Evolutionary conservation across 2,797 vertebrate genomes (phyloP), one percentile per base, ranked within the genome.

Genomic region (Arnoldichthys spilopterus): DNA sequence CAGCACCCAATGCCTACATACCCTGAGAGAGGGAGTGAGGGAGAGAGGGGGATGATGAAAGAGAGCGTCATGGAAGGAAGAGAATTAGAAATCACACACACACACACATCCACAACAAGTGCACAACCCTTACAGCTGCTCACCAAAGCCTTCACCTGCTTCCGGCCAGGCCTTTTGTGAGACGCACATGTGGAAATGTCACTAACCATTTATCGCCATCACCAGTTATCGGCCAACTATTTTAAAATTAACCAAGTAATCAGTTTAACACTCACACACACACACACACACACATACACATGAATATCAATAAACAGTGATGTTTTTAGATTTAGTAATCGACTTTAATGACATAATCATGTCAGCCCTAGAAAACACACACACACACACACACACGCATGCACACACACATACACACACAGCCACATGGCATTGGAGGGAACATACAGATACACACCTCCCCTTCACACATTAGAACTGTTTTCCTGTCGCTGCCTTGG

Each of bases 401-500:
- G 82, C 64, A 64, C 66, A 37, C 3, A 37, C 34, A 37, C 34
- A 87, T 78, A 82, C 84, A 85, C 70, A 81, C 80, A 84, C 73
- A 87, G 69, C 83, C 75, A 86, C 81, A 77, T 43, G 40, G 53
- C 58, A 58, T 34, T 32, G 20, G n/a, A 30, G 34, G 58, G 30
- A 37, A 53, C 73, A 76, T 34, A 73, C 76, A 78, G 72, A 69
- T 69, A 79, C 77, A 85, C 81, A 84, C 82, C 84, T 83, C 80
- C 81, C 76, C 78, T 86, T 87, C 83, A 82, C 83, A 87, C 85
- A 86, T 86, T 85, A 80, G 87, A 91, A 90, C 91, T 94, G 92
- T 94, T 94, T 94, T 94, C 92, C 92, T 92, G 91, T 89, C 87
- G 82, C 83, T 88, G 91, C 93, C 93, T 92, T 93, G 86, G 93